Evolutionary conservation across 2,113 vertebrate species (phyloP).

Genomic region (Nothoprocta perdicaria): DNA sequence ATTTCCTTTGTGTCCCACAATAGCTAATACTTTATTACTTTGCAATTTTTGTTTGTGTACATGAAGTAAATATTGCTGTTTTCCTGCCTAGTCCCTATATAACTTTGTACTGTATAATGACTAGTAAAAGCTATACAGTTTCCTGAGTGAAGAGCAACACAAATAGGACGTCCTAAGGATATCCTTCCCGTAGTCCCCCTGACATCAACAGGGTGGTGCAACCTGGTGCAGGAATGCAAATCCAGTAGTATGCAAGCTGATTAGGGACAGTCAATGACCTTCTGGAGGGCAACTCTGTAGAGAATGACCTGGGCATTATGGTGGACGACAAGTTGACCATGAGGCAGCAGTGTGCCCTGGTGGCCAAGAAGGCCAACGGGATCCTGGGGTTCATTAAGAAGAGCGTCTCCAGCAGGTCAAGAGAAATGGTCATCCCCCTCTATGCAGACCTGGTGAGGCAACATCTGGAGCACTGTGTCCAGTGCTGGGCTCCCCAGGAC

Average conservation of each 20-base stretch:
- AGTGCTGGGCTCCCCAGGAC: too few species aligned
- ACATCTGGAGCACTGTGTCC: too few species aligned
- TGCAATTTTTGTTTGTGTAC: background rate
- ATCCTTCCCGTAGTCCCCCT: conserved; percentile 27
- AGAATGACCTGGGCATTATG: too few species aligned
- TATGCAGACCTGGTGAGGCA: too few species aligned
- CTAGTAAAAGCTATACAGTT: background rate
- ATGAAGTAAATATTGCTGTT: background rate
- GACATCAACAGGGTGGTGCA: conserved; percentile 51
- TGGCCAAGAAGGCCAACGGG: too few species aligned
- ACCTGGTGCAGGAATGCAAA: conserved; percentile 12
- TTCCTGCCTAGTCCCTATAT: background rate
- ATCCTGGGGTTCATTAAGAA: too few species aligned
- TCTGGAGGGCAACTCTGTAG: too few species aligned
- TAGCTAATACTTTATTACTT: background rate
- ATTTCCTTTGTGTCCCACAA: background rate
- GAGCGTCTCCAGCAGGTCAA: too few species aligned
- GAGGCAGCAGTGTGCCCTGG: too few species aligned
- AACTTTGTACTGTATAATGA: background rate
- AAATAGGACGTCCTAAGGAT: conserved; percentile 27
- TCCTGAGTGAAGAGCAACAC: background rate
- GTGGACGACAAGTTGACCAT: too few species aligned
- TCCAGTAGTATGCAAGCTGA: conserved; percentile 17
- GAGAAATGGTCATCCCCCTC: too few species aligned
- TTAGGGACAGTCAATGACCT: background rate